Conservation (phyloP, 2,113 vertebrate species). For the Sceloporus undulatus region DNA sequence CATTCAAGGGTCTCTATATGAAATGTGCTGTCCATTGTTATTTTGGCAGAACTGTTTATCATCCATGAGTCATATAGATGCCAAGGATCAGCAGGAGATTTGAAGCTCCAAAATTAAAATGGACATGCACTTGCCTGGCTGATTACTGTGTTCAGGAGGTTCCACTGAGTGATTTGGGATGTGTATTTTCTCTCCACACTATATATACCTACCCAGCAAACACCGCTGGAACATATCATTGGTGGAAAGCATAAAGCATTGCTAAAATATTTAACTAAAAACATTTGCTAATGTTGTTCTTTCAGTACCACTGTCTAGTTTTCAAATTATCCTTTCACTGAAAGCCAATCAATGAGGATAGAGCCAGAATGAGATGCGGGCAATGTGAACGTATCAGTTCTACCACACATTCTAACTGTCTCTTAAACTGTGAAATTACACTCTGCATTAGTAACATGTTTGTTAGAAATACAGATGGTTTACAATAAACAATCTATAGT, state of each 20-base stretch:
- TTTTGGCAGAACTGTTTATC: background rate
- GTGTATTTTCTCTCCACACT: background rate
- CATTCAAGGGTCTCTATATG: background rate
- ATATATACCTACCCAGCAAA: background rate
- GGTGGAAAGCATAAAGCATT: background rate
- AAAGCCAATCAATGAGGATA: background rate
- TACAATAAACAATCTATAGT: background rate
- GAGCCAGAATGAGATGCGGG: background rate
- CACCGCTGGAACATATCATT: background rate
- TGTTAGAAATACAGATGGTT: slow-evolving; percentile 34
- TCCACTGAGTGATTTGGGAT: background rate
- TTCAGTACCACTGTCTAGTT: background rate
- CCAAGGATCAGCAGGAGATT: too few relatives aligned
- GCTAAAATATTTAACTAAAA: background rate
- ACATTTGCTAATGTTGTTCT: background rate
- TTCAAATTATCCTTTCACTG: background rate
- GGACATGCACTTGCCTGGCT: background rate
- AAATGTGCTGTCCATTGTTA: background rate
- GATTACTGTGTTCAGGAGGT: too few relatives aligned
- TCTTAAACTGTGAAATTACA: slow-evolving; percentile 11
- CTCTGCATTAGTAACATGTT: background rate
- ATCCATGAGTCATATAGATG: background rate
- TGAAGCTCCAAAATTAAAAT: background rate
- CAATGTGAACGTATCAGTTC: background rate
- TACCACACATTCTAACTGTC: background rate